phyloP scores from a whole-genome alignment of 2,113 vertebrate genomes.

The Chaetorhynchus papuensis region DNA sequence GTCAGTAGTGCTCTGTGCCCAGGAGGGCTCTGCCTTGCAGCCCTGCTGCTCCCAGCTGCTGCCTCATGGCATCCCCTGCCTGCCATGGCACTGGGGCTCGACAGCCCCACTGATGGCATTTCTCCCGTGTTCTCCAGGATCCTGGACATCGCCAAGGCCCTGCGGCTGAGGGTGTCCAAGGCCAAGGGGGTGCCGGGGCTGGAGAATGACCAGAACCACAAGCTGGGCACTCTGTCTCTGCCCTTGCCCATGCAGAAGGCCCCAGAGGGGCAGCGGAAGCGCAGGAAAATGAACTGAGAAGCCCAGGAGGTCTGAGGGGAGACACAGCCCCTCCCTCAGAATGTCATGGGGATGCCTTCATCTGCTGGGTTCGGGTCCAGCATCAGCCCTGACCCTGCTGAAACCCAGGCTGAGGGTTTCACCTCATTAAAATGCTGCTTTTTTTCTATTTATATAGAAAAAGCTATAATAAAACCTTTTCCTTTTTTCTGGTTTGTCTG shows the following conservation, averaged over 20 bases:
- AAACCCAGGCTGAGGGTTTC: background rate
- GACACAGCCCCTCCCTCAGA: background rate
- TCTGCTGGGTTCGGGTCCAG: background rate
- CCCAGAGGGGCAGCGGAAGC: conserved; percentile 57
- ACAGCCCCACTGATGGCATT: accelerated
- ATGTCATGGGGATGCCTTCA: background rate
- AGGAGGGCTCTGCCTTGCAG: background rate
- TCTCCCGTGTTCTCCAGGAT: conserved; percentile 55
- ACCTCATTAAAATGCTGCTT: background rate
- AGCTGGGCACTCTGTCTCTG: conserved; percentile 75
- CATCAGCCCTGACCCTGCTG: background rate
- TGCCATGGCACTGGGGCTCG: accelerated
- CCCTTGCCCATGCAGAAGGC: conserved; percentile 78
- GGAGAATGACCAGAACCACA: conserved; percentile 66
- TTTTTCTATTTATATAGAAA: background rate
- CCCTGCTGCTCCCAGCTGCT: background rate
- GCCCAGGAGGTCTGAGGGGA: too few species aligned
- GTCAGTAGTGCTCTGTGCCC: background rate
- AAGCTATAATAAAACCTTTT: background rate
- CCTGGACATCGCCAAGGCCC: conserved; percentile 85
- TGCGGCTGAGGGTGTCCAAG: conserved; percentile 83
- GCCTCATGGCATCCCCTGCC: background rate
- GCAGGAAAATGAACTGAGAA: conserved; percentile 73
- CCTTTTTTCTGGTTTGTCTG: background rate
- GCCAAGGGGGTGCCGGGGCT: background rate